These are phyloP conservation scores for Abrostola triplasia DNA, from an alignment of 2,888 invertebrate genomes.

Conservation along the genomic window DNA sequence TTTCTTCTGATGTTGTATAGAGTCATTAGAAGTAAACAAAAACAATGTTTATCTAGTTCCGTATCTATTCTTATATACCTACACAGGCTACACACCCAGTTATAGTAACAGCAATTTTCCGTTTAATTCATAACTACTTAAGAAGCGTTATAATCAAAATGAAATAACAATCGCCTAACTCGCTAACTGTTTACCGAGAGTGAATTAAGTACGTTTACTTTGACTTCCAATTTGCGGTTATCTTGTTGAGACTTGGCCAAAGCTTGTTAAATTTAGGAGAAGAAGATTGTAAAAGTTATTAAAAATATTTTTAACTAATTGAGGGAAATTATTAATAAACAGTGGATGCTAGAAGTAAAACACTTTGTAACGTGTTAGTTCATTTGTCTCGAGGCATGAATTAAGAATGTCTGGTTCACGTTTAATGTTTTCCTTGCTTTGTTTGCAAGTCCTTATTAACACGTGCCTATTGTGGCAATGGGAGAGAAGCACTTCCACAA, in stretches of 20 bases:
- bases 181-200: conserved; percentile 42
- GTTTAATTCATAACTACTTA: conserved; percentile 15
- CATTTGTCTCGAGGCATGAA: too few relatives aligned
- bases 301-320: conserved; percentile 41
- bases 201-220: conserved; percentile 53
- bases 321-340: conserved; percentile 30
- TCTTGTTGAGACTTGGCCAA: conserved; percentile 38
- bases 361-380: too few relatives aligned
- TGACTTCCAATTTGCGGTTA: conserved; percentile 51
- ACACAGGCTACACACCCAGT: too few relatives aligned
- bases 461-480: too few relatives aligned
- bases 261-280: conserved; percentile 46
- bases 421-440: too few relatives aligned
- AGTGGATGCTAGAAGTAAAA: too few relatives aligned
- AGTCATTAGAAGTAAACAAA: conserved; percentile 8
- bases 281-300: conserved; percentile 43
- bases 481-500: too few relatives aligned
- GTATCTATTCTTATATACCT: conserved; percentile 2
- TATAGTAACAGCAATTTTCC: conserved; percentile 23
- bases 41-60: conserved; percentile 27
- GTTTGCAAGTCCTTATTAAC: too few relatives aligned
- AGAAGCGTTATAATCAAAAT: conserved; percentile 40
- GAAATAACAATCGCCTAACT: conserved; percentile 32
- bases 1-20: conserved; percentile 1
- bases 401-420: too few relatives aligned